Percentiles rank a stretch among this genome's conserved stretches.
phyloP scores from a whole-genome alignment of 2,113 vertebrate species.

The Gopherus flavomarginatus region DNA sequence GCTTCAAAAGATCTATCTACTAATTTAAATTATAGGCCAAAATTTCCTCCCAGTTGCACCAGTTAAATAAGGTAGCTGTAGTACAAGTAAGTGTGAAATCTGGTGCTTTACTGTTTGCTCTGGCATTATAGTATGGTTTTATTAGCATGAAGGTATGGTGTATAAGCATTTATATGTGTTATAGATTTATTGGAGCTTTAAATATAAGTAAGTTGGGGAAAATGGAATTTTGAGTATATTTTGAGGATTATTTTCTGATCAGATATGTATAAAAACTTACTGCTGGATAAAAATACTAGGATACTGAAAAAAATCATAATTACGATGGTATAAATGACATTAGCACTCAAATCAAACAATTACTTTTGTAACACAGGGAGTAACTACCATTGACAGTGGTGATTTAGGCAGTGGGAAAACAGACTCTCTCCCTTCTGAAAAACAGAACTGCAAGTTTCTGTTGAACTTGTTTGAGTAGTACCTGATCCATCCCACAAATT shows the following conservation, averaged over 20 bases:
- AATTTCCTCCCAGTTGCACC: background rate
- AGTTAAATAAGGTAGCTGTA: background rate
- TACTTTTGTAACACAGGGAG: background rate
- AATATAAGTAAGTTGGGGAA: background rate
- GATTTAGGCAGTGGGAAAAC: background rate
- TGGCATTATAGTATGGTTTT: background rate
- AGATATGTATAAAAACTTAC: background rate
- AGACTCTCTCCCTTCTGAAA: background rate
- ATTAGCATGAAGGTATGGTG: background rate
- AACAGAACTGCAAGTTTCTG: background rate
- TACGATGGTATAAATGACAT: background rate
- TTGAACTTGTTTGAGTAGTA: background rate
- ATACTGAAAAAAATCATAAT: background rate
- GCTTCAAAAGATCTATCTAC: background rate
- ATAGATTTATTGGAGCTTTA: background rate
- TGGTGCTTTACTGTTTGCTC: background rate
- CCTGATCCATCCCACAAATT: too few relatives aligned
- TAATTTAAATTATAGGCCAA: background rate
- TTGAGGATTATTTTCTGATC: background rate
- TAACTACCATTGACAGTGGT: background rate
- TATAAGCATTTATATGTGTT: background rate
- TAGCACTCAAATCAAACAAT: background rate
- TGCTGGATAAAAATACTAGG: background rate
- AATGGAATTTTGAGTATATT: background rate
- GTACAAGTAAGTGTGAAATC: background rate